Evolutionary conservation across 2,797 vertebrate genomes (phyloP).

Genomic region (Lindbergichthys nudifrons): DNA sequence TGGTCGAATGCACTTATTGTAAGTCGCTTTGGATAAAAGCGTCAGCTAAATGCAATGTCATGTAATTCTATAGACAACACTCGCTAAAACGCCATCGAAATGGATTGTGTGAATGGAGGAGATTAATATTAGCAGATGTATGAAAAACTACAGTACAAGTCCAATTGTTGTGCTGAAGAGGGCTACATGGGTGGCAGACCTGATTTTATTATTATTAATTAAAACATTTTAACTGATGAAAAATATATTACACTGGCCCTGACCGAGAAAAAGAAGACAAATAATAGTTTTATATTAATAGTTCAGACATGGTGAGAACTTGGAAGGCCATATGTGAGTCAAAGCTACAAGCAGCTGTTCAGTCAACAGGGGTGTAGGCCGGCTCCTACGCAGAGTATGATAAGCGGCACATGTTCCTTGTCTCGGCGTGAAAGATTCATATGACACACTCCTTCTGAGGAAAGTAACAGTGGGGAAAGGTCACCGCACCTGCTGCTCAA

Average conservation of each 20-base stretch:
- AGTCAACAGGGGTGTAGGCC: constrained; percentile 60
- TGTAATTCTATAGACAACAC: too few species aligned
- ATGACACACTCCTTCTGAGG: constrained; percentile 13
- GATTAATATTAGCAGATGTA: constrained; percentile 4
- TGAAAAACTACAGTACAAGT: not conserved
- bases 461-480: constrained; percentile 13
- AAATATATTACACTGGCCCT: not conserved
- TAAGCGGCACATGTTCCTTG: constrained; percentile 35
- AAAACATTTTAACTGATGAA: not conserved
- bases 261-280: constrained; percentile 2
- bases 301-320: constrained; percentile 31
- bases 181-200: not conserved
- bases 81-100: not conserved
- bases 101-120: not conserved
- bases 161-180: not conserved
- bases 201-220: too few species aligned
- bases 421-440: constrained; percentile 16
- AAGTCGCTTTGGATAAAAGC: too few species aligned
- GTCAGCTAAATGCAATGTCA: too few species aligned
- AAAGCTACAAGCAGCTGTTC: constrained; percentile 59
- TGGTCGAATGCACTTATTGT: too few species aligned
- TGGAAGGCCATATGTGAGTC: constrained; percentile 49
- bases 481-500: constrained; percentile 49
- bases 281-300: constrained; percentile 29
- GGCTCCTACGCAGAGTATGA: constrained; percentile 3